Base-by-base conservation (phyloP, 2,797 vertebrate genomes). In the Arremon brunneinucha region DNA sequence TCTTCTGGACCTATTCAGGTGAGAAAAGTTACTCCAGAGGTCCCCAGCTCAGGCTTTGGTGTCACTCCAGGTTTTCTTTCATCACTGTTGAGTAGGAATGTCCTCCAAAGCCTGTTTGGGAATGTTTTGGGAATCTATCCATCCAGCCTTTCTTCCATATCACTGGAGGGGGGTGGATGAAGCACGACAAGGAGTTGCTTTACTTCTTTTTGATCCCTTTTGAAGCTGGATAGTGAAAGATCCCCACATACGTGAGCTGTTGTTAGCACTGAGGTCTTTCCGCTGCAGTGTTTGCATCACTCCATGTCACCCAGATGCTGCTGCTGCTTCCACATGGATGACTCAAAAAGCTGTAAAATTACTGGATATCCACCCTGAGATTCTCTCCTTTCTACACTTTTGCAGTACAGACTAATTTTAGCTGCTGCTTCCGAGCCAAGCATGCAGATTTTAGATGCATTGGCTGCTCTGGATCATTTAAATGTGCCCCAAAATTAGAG, bases 281-380 rank as follows among this genome's bases (percentile, higher is more conserved):
- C 44, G 35, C 63, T 68, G 81, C 28, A 34, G 19, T 19, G 18
- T 70, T 24, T 65, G 28, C 37, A 71, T 92, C 64, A 59, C 20
- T 87, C 28, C 5, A 2, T 53, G 59, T 67, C 16, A 9, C 78
- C 44, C 62, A 62, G 39, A 50, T 80, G 56, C 64, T 89, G 52
- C 67, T 89, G 52, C 67, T 89, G 41, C 75, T 84, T 96, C 60
- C 82, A 84, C 18, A 8, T 14, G 52, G 57, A 50, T 93, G 93
- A 90, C 89, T 96, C 87, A 95, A 57, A 30, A 85, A 92, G n/a
- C 39, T 85, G 76, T 46, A 71, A 83, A 87, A 88, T 79, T 92
- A 92, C 83, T 89, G 59, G 44, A 39, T 87, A 82, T 63, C 79
- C 60, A 64, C 20, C 41, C 62, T 41, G n/a, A 87, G 56, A 79